Evolutionary conservation across 2,113 vertebrate genomes (phyloP).

Genomic region (Empidonax alnorum): DNA sequence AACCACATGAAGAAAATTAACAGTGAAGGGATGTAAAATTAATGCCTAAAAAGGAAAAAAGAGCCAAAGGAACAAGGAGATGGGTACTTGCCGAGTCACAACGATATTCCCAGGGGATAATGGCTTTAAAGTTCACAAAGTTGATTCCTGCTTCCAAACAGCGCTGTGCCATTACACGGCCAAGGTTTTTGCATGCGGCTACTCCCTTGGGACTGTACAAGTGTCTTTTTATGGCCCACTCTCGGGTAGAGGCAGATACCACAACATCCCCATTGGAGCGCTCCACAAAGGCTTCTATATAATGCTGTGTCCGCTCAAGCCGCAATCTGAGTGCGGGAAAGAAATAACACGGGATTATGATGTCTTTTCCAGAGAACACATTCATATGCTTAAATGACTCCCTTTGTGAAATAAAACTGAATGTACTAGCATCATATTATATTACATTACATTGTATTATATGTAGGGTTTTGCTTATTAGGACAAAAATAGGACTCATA

Average conservation of each 20-base stretch:
- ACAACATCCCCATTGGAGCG: conserved; percentile 76
- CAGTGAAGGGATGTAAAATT: not conserved
- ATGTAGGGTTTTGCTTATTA: not conserved
- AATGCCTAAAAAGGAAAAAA: not conserved
- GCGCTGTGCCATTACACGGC: conserved; percentile 86
- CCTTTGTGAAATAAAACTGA: not conserved
- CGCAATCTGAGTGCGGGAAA: conserved; percentile 76
- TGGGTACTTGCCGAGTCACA: conserved; percentile 83
- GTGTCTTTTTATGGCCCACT: conserved; percentile 92
- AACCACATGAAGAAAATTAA: not conserved
- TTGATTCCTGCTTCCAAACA: conserved; percentile 91
- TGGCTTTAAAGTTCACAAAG: conserved; percentile 82
- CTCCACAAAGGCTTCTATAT: conserved; percentile 84
- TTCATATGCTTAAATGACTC: not conserved
- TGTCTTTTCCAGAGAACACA: not conserved
- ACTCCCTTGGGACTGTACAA: conserved; percentile 84
- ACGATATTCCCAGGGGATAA: conserved; percentile 84
- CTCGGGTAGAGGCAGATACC: conserved; percentile 88
- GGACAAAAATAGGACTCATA: not conserved
- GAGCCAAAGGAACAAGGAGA: not conserved
- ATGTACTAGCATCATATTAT: not conserved
- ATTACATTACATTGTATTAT: not conserved
- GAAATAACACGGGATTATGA: not conserved
- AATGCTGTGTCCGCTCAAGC: conserved; percentile 83
- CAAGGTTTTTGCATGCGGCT: conserved; percentile 85